These are phyloP conservation scores for Dendrophyllia cribrosa DNA, from an alignment of 64 coral and sea anemone genomes.

Conservation along the genomic window DNA sequence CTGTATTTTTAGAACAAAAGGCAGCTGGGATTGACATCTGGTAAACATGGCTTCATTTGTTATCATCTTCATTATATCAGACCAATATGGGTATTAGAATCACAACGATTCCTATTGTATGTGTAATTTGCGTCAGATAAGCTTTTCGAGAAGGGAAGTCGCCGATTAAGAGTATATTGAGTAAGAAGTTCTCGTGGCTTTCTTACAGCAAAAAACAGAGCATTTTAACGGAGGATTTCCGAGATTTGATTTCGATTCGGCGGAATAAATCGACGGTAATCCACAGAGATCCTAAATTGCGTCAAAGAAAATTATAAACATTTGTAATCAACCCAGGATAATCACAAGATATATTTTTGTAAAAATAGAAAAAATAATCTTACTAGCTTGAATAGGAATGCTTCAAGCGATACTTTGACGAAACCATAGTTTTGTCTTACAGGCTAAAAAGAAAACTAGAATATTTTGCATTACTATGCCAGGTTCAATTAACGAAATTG, in stretches of 20 bases:
- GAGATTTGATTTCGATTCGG: not conserved
- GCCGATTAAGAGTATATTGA: not conserved
- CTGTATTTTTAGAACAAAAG: conserved; percentile 52
- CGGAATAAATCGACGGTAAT: not conserved
- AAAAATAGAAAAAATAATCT: not conserved
- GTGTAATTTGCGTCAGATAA: conserved; percentile 55
- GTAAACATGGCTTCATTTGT: conserved; percentile 91
- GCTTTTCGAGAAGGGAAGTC: conserved; percentile 25
- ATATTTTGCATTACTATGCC: not conserved
- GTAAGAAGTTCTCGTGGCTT: not conserved
- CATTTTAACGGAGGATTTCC: not conserved
- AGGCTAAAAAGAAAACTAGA: not conserved
- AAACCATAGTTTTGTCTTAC: not conserved
- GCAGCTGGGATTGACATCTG: conserved; percentile 75
- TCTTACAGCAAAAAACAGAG: not conserved
- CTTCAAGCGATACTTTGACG: not conserved
- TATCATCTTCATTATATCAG: conserved; percentile 70
- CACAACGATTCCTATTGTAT: conserved; percentile 54
- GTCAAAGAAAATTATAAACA: not conserved
- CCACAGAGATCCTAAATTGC: not conserved
- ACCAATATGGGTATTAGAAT: conserved; percentile 79
- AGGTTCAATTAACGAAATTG: not conserved
- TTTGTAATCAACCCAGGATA: not conserved
- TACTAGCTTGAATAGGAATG: not conserved
- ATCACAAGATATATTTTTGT: not conserved